Conservation (phyloP, 2,888 invertebrate species). For the Chrysomela aeneicollis region DNA sequence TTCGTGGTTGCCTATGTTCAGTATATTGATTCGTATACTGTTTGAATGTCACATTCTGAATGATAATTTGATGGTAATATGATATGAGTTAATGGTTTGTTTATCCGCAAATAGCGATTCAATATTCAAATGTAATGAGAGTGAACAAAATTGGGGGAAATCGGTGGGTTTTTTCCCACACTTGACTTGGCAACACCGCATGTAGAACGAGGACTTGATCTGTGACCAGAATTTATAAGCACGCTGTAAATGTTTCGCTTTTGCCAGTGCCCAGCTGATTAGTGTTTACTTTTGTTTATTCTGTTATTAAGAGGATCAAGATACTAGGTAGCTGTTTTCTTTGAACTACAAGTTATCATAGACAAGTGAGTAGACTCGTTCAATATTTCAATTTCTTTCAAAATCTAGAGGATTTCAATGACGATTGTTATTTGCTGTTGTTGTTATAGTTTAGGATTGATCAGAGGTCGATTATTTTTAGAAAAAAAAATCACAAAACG, state of each 20-base stretch:
- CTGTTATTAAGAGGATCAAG: neutral
- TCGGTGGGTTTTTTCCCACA: neutral
- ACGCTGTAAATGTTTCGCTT: conserved; percentile 8
- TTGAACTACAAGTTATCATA: neutral
- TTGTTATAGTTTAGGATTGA: neutral
- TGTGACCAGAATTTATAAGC: conserved; percentile 9
- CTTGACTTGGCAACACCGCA: conserved; percentile 14
- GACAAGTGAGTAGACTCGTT: neutral
- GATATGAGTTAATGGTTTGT: neutral
- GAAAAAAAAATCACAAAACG: neutral
- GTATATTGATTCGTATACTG: neutral
- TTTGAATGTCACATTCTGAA: too few relatives aligned
- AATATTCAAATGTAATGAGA: neutral
- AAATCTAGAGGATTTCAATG: too few relatives aligned
- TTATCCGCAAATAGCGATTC: neutral
- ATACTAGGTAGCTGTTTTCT: neutral
- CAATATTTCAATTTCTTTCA: neutral
- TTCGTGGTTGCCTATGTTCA: neutral
- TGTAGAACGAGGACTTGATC: conserved; percentile 11
- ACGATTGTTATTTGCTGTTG: neutral
- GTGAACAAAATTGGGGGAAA: neutral
- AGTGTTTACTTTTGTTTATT: conserved; percentile 12
- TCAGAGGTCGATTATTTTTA: conserved; percentile 1
- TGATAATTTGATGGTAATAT: neutral
- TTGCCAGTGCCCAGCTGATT: conserved; percentile 14